These are phyloP conservation scores for Mugil cephalus DNA, from an alignment of 2,113 vertebrate species.

Conservation along the genomic window DNA sequence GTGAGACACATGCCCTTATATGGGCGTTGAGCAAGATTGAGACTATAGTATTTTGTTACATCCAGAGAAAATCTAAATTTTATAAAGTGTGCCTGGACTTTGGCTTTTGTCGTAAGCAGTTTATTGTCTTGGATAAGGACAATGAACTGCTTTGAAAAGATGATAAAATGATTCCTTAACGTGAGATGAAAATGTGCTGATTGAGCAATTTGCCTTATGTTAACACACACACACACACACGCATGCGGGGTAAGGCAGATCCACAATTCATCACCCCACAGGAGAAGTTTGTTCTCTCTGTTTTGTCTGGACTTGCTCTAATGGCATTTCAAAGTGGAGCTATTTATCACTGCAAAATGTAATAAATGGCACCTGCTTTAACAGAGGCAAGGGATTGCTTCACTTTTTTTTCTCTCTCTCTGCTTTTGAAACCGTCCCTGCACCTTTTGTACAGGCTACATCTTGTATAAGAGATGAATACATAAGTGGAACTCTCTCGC, in stretches of 20 bases:
- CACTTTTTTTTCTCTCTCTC: slow-evolving; percentile 26
- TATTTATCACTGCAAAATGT: slow-evolving; percentile 36
- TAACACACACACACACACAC: neutral
- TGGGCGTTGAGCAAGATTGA: slow-evolving; percentile 29
- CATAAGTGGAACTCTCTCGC: slow-evolving; percentile 13
- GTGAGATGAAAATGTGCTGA: slow-evolving; percentile 32
- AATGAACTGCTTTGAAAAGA: slow-evolving; percentile 17
- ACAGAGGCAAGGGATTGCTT: slow-evolving; percentile 34
- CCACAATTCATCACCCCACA: slow-evolving; percentile 21
- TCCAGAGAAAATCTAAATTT: neutral
- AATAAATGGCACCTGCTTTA: slow-evolving; percentile 28
- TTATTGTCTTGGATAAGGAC: neutral
- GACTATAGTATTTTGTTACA: neutral
- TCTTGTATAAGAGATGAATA: slow-evolving; percentile 1
- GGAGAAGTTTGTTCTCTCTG: slow-evolving; percentile 31
- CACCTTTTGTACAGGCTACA: slow-evolving; percentile 8
- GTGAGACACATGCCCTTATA: slow-evolving; percentile 74
- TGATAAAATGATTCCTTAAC: slow-evolving; percentile 10
- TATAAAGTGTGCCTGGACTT: neutral
- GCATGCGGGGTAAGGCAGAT: slow-evolving; percentile 17
- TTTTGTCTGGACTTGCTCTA: slow-evolving; percentile 27
- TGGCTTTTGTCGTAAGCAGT: slow-evolving; percentile 17
- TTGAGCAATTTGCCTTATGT: slow-evolving; percentile 28
- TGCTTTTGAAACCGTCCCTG: slow-evolving; percentile 16
- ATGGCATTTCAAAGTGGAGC: slow-evolving; percentile 20